Conservation (phyloP, 2,888 invertebrate genomes). For the Petrophora chlorosata region DNA sequence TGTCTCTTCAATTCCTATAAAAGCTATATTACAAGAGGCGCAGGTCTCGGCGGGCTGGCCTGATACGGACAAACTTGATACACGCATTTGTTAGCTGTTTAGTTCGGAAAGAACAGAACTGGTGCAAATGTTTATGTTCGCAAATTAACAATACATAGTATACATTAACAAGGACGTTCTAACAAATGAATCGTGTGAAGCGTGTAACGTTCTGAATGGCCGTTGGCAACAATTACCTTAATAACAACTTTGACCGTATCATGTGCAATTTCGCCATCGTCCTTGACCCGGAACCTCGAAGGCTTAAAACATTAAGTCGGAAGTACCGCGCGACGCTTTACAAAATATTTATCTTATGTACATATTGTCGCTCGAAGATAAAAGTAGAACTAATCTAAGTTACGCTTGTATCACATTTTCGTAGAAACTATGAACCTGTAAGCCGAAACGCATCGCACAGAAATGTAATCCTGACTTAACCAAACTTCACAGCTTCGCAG, state of each 20-base stretch:
- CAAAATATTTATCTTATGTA: conserved; percentile 83
- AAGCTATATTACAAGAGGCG: conserved; percentile 50
- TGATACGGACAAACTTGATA: conserved; percentile 2
- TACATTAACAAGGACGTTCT: conserved; percentile 10
- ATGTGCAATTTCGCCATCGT: conserved; percentile 29
- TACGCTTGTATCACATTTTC: conserved; percentile 33
- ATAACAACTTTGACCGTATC: conserved; percentile 31
- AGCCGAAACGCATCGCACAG: conserved; percentile 15
- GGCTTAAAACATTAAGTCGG: conserved; percentile 37
- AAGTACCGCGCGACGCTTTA: conserved; percentile 68
- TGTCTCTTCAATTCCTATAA: conserved; percentile 70
- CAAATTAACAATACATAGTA: conserved; percentile 6
- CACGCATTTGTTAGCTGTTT: not conserved
- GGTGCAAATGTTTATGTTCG: conserved; percentile 4
- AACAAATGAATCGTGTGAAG: conserved; percentile 15
- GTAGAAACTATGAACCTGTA: conserved; percentile 13
- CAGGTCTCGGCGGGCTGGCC: conserved; percentile 12
- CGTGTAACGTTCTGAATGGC: conserved; percentile 27
- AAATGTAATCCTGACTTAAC: conserved; percentile 11
- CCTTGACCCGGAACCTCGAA: conserved; percentile 36
- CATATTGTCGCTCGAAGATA: conserved; percentile 84
- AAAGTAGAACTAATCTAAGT: conserved; percentile 72
- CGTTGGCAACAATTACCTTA: conserved; percentile 37
- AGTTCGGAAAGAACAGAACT: not conserved
- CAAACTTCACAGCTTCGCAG: conserved; percentile 25